phyloP scores from a whole-genome alignment of 1,140 invertebrate genomes.

The Drosophila micromelanica region DNA sequence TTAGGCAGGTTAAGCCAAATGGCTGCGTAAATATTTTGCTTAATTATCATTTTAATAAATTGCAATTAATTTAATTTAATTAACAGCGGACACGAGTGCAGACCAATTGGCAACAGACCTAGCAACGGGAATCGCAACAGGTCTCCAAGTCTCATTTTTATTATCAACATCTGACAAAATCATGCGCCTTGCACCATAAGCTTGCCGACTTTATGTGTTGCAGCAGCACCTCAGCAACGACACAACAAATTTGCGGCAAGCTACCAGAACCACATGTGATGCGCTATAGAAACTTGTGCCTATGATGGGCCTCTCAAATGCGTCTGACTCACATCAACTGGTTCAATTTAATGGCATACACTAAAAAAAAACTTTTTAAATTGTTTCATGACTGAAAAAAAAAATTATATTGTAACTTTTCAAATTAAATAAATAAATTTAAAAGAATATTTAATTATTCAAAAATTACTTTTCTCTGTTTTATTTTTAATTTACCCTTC shows the following conservation, averaged over 20 bases:
- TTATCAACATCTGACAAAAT: slow-evolving; percentile 77
- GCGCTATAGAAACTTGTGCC: neutral
- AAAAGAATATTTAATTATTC: too few relatives aligned
- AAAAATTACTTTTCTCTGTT: too few relatives aligned
- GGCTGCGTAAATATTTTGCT: slow-evolving; percentile 26
- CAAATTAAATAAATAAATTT: too few relatives aligned
- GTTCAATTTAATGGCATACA: slow-evolving; percentile 35
- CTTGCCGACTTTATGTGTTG: slow-evolving; percentile 61
- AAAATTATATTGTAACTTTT: too few relatives aligned
- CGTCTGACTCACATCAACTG: slow-evolving; percentile 23
- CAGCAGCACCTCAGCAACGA: slow-evolving; percentile 48
- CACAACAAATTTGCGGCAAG: slow-evolving; percentile 74
- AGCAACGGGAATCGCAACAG: slow-evolving; percentile 41
- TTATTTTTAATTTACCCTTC: too few relatives aligned
- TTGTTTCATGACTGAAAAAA: too few relatives aligned
- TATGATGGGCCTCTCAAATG: slow-evolving; percentile 20
- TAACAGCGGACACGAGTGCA: slow-evolving; percentile 64
- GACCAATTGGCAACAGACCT: slow-evolving; percentile 40
- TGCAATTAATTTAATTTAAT: slow-evolving; percentile 70
- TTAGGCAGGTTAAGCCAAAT: neutral
- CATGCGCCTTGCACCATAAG: slow-evolving; percentile 66
- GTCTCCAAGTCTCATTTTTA: slow-evolving; percentile 70
- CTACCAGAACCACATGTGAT: slow-evolving; percentile 43
- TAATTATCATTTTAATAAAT: slow-evolving; percentile 56
- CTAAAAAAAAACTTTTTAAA: neutral